phyloP scores from a whole-genome alignment of 1,140 invertebrate species.

The Meloidogyne chitwoodi region DNA sequence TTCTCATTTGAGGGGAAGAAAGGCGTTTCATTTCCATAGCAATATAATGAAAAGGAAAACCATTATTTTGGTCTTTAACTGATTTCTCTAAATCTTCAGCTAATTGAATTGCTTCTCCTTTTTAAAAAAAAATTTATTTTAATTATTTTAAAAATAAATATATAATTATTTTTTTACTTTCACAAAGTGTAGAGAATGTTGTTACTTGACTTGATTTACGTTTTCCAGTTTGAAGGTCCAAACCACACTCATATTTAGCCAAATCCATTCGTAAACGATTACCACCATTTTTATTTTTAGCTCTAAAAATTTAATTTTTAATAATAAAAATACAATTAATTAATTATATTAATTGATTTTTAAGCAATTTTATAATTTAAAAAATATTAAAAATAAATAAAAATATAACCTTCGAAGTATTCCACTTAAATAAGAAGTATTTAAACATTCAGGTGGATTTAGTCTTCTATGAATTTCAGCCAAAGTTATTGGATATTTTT shows the following conservation, averaged over 20 bases:
- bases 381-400: not conserved
- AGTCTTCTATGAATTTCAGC: conserved; percentile 11
- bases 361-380: too few species aligned
- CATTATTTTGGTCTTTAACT: not conserved
- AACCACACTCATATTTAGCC: conserved; percentile 3
- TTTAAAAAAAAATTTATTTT: not conserved
- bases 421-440: conserved; percentile 20
- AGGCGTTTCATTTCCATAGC: conserved; percentile 1
- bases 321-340: too few species aligned
- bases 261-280: not conserved
- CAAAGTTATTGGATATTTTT: conserved; percentile 12
- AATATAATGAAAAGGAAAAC: conserved; percentile 3
- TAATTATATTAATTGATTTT: too few species aligned
- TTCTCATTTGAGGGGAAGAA: not conserved
- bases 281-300: conserved; percentile 15
- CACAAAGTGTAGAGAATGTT: conserved; percentile 12
- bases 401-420: conserved; percentile 15
- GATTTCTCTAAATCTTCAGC: conserved; percentile 17
- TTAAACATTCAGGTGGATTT: conserved; percentile 2
- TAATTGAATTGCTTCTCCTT: conserved; percentile 19
- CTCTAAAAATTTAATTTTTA: not conserved
- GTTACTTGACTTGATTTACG: conserved; percentile 11
- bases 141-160: not conserved
- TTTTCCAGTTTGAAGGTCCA: conserved; percentile 7
- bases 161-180: conserved; percentile 2